These are phyloP conservation scores for Lochmaea crataegi DNA, from an alignment of 2,888 invertebrate genomes.

Conservation along the genomic window DNA sequence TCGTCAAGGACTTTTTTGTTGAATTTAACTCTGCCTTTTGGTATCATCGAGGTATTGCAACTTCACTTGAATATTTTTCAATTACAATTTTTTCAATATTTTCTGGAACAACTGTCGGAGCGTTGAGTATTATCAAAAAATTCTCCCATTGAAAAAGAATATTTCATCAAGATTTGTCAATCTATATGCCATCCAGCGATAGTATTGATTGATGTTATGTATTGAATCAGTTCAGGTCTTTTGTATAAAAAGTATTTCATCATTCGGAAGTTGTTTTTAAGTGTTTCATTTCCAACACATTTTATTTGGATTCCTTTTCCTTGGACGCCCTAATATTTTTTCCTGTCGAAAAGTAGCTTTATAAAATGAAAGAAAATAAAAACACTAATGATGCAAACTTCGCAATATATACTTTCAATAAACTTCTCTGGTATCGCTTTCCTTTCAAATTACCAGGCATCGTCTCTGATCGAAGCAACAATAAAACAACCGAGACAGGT, in stretches of 20 bases:
- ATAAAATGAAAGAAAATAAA: conserved; percentile 19
- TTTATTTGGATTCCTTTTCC: conserved; percentile 1
- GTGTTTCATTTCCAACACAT: neutral
- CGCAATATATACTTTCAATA: conserved; percentile 20
- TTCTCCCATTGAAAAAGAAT: no score
- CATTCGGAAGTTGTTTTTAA: neutral
- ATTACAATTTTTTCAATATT: no score
- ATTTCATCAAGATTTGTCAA: no score
- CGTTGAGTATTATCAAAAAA: no score
- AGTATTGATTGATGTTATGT: no score
- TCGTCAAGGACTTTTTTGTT: no score
- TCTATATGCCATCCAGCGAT: no score
- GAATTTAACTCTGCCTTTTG: no score
- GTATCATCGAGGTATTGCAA: no score
- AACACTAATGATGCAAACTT: conserved; percentile 17
- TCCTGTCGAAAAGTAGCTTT: conserved; percentile 12
- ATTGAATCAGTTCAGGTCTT: no score
- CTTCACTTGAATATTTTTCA: no score
- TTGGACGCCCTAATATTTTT: conserved; percentile 6
- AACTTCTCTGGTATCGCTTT: conserved; percentile 14
- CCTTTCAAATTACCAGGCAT: conserved; percentile 17
- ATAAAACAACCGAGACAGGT: conserved; percentile 9
- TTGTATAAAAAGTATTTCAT: neutral
- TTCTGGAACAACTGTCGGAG: no score
- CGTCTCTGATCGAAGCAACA: conserved; percentile 16